Evolutionary conservation across 1,140 invertebrate species (phyloP).

Genomic region (Parapsyche elsis): DNA sequence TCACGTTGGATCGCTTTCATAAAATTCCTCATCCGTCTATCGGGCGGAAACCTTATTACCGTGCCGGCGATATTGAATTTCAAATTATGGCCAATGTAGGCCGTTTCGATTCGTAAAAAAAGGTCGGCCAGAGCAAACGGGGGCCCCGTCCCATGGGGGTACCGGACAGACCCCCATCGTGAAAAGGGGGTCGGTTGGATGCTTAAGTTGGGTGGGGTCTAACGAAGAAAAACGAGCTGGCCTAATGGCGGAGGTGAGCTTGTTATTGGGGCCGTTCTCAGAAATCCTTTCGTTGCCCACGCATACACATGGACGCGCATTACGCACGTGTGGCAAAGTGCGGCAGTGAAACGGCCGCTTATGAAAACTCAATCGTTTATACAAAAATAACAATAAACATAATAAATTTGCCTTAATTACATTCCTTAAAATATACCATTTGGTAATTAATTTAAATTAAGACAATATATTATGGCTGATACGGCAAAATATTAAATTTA

Average conservation of each 20-base stretch:
- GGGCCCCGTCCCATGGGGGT: background rate
- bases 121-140: background rate
- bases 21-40: constrained; percentile 36
- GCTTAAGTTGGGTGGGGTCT: constrained; percentile 35
- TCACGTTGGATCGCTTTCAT: constrained; percentile 33
- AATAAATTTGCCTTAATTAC: too few species aligned
- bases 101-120: constrained; percentile 51
- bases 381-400: too few species aligned
- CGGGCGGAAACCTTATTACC: constrained; percentile 32
- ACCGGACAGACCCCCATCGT: background rate
- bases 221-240: constrained; percentile 51
- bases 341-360: too few species aligned
- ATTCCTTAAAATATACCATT: too few species aligned
- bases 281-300: constrained; percentile 22
- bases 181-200: background rate
- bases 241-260: constrained; percentile 39
- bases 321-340: too few species aligned
- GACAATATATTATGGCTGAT: too few species aligned
- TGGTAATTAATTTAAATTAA: too few species aligned
- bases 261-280: constrained; percentile 33
- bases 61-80: constrained; percentile 51
- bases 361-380: too few species aligned
- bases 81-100: constrained; percentile 51
- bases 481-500: too few species aligned
- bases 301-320: constrained; percentile 17